Base-by-base conservation (phyloP, 2,797 vertebrate species). In the Sphenopsis melanotis region DNA sequence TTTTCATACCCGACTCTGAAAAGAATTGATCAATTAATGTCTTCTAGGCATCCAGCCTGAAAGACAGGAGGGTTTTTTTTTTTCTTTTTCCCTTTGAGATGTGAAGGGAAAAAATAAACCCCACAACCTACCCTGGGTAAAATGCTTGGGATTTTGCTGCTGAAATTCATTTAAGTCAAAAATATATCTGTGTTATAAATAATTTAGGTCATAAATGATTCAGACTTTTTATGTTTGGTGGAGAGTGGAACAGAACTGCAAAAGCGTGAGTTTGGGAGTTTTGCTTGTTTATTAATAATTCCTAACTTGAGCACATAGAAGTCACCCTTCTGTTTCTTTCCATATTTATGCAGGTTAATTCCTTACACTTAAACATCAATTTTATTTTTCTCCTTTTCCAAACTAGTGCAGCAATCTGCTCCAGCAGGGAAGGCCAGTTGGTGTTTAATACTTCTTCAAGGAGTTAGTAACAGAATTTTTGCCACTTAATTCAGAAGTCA, bases 141-240 rank as follows among this genome's bases (percentile, higher is more conserved):
- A 70, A 27, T 24, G 22, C 11, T 68, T 66, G 47, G 56, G 41
- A 39, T 79, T 84, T 74, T 60, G 63, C 56, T 64, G 66, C 71
- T 85, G 71, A 68, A 87, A 63, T 74, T 72, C 4, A 71, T 53
- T 50, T 66, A 44, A 84, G 71, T 71, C 6, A 90, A 84, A 95
- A 93, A 79, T 68, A 56, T 22, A 79, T 59, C 57, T 11, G 6
- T 19, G 9, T 59, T 94, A 42, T 90, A 81, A 95, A 94, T 86
- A 83, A 93, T 95, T 75, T 75, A 86, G 30, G 10, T 75, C 10
- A 69, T 93, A 65, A 93, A 78, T 89, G 42, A 80, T 93, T 94
- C 71, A 87, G 47, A 2, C 10, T 50, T 91, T 7, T 47, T 71
- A 26, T 88, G 37, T 63, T 90, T 83, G 60, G 18, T 50, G 27